A percentile compares a stretch with the other conserved stretches of the same genome.
phyloP scores from a whole-genome alignment of 2,888 invertebrate species.

The Eupithecia dodoneata region DNA sequence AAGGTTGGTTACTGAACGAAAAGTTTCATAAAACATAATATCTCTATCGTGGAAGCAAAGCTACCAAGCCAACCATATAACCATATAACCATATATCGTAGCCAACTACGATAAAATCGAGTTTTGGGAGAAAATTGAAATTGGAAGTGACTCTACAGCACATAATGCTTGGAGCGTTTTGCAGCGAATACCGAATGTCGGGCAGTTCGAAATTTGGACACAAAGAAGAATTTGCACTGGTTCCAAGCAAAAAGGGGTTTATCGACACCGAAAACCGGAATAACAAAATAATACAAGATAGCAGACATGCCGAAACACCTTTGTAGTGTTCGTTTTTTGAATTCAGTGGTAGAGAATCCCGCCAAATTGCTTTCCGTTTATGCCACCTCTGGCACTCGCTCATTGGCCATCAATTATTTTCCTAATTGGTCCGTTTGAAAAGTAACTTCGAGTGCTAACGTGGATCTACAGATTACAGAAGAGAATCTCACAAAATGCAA shows the following conservation, averaged over 20 bases:
- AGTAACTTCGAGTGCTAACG: constrained; percentile 49
- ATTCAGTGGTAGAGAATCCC: constrained; percentile 23
- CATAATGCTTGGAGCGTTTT: not conserved
- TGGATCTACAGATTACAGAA: constrained; percentile 39
- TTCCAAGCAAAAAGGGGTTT: not conserved
- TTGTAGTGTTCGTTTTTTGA: constrained; percentile 4
- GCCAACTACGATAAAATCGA: not conserved
- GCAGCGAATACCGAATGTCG: not conserved
- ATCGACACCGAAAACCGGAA: constrained; percentile 1
- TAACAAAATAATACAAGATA: constrained; percentile 4
- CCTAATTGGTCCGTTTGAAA: constrained; percentile 69
- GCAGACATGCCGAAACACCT: constrained; percentile 15
- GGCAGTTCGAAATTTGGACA: not conserved
- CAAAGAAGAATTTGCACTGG: not conserved
- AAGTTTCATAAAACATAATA: not conserved
- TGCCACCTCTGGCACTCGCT: constrained; percentile 45
- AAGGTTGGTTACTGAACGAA: not conserved
- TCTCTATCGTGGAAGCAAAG: not conserved
- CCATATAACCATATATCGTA: too few species aligned
- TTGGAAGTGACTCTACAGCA: not conserved
- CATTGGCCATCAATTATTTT: constrained; percentile 69
- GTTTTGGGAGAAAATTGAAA: not conserved
- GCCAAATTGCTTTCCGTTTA: constrained; percentile 39
- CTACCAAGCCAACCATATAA: too few species aligned
- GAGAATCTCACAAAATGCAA: not conserved